Evolutionary conservation across 2,797 vertebrate species (phyloP), one percentile per base, ranked within the genome.

Genomic region (Psittacula echo): DNA sequence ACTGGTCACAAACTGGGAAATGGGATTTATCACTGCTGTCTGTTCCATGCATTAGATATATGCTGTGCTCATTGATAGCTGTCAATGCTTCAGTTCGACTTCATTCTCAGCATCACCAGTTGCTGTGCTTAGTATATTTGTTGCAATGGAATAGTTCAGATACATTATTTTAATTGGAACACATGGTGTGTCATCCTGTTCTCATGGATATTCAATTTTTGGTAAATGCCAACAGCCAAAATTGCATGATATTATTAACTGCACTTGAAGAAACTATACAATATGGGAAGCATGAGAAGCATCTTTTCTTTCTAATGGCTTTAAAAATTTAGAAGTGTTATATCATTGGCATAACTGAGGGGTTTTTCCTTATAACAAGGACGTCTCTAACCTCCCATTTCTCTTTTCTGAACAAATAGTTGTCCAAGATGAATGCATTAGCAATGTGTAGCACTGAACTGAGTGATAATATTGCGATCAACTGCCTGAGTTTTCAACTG

Each of bases 41-140:
- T 47, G 39, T 77, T 80, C 24, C 51, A 34, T 0, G 0, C 1
- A 1, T 77, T 23, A 66, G 11, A 21, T 0, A 0, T 27, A 50
- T 0, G 1, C 16, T 37, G 27, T 32, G 22, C 34, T 78, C 26
- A 11, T 41, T 41, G 39, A 32, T 5, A 76, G n/a, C 13, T 1
- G 0, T 18, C 41, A 61, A 4, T 18, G 39, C 30, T 50, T 48
- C 2, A 0, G 13, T n/a, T 81, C 1, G 1, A 17, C n/a, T 51
- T 45, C 37, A 19, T 21, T 64, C 26, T 76, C 54, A 26, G 34
- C 13, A 19, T 60, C 41, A 34, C 37, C 30, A 54, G 11, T 60
- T 83, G 41, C 64, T 74, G 15, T 45, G 32, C 14, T 75, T 67
- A 20, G 24, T 41, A 71, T 7, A 37, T 60, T 60, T 84, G 6